Evolutionary conservation across 2,113 vertebrate genomes (phyloP).

Genomic region (Heterocephalus glaber): DNA sequence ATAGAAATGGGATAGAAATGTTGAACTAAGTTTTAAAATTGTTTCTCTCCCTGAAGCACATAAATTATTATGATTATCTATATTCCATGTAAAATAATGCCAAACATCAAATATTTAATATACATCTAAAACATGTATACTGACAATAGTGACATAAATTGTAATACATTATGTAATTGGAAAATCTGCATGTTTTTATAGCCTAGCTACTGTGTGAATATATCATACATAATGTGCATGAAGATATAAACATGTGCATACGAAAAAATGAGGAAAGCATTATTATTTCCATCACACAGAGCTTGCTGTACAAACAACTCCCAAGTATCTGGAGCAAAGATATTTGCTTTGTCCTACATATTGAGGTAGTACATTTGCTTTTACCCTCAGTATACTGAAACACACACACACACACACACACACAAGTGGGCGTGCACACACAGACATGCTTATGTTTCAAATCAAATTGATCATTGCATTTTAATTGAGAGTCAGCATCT

Average conservation of each 20-base stretch:
- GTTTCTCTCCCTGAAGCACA: background rate
- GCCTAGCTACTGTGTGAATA: background rate
- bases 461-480: slow-evolving; percentile 1
- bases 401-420: background rate
- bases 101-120: slow-evolving; percentile 29
- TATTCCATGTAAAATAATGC: slow-evolving; percentile 14
- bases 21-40: background rate
- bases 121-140: background rate
- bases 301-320: background rate
- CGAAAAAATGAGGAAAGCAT: slow-evolving; percentile 21
- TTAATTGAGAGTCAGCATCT: background rate
- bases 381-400: background rate
- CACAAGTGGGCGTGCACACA: background rate
- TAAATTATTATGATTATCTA: background rate
- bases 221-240: background rate
- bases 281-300: slow-evolving; percentile 22
- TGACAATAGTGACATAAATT: background rate
- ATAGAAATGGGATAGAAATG: background rate
- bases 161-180: background rate
- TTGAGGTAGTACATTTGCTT: background rate
- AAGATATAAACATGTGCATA: background rate
- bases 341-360: background rate
- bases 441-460: background rate
- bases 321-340: background rate
- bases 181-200: background rate